Base-by-base conservation (phyloP, 2,888 invertebrate species). In the Agrochola lota region DNA sequence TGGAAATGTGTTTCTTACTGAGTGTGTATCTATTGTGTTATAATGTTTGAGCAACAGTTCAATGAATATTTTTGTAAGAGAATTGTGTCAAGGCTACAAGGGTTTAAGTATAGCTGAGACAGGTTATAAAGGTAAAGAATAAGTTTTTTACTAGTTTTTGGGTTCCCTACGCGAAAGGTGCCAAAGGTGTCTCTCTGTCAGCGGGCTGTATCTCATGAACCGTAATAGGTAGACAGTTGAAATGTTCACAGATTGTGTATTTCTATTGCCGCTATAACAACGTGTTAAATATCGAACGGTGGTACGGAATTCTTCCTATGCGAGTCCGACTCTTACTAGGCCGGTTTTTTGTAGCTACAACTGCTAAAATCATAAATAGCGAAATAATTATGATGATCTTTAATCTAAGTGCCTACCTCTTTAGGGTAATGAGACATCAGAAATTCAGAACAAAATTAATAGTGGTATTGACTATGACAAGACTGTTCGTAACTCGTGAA, bases 1-100 rank as follows among this genome's bases (percentile, higher is more conserved):
- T 55, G 40, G 15, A 23, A 17, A 69, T 57, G 35, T 81, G 26
- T 64, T 80, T 52, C 23, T 81, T 52, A 52, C 17, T 52, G 40
- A 11, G 20, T 60, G 60, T 30, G 81, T n/a, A 68, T 57, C 20
- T 63, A 78, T 81, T 73, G 74, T 76, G 20, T 63, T 30, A 46
- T 49, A 6, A 15, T 62, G 8, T 62, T 74, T 57, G 49, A 68
- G 62, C 43, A 55, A 55, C 52, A 59, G 43, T 35, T 62, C 35
- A 67, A 46, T 35, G 35, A 40, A 62, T 74, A 23, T 46, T 55
- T 81, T 74, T 55, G 35, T 40, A 49, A 57, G 20, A 46, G n/a
- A 68, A 57, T 57, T n/a, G n/a, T 62, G 55, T 40, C 46, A 74
- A 60, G 26, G 59, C 8, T 15, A 35, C 17, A 49, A 17, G 30